Base-by-base conservation (phyloP, 2,113 vertebrate genomes). In the Ciconia boyciana region DNA sequence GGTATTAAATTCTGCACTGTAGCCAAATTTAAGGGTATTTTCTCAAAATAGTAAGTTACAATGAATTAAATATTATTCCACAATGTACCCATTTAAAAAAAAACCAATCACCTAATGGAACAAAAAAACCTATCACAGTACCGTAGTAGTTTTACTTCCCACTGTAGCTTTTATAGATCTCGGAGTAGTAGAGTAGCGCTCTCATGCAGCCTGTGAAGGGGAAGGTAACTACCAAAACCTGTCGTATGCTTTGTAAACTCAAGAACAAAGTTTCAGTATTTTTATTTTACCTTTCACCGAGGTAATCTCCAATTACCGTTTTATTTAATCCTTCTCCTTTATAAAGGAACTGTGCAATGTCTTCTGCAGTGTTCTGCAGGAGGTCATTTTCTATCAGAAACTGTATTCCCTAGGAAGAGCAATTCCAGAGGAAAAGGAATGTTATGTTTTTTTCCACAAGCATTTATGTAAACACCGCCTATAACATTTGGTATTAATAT, bases 241-340 rank as follows among this genome's bases (percentile, higher is more conserved):
- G 0, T 12, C 31, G 46, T 9, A 49, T 29, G 49, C 13, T 84
- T 11, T 78, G 77, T 25, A 55, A 87, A 68, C 15, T 49, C 57
- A 78, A 46, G 16, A 64, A 57, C 20, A 77, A 82, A 90, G 57
- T 76, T 70, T 22, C 68, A 83, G 2, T 65, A 48, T 19, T 86
- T 62, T 39, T 22, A 64, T 55, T 96, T 98, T 97, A 99, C 99
- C 99, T 98, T 97, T 99, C 99, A 36, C 99, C 99, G 78, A 99
- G 98, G 97, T 99, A 99, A 98, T 99, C 99, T 84, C 99, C 99
- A 24, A 99, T 99, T 91, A 99, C 99, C 0, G 99, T 99, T 98
- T 99, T 99, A 98, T 99, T 99, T 80, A 99, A 98, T 72, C 99
- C 99, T 96, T 99, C 99, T 74, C 99, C 99, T 98, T 99, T 99